Base-by-base conservation (phyloP, 2,113 vertebrate species). In the Microtus pennsylvanicus region DNA sequence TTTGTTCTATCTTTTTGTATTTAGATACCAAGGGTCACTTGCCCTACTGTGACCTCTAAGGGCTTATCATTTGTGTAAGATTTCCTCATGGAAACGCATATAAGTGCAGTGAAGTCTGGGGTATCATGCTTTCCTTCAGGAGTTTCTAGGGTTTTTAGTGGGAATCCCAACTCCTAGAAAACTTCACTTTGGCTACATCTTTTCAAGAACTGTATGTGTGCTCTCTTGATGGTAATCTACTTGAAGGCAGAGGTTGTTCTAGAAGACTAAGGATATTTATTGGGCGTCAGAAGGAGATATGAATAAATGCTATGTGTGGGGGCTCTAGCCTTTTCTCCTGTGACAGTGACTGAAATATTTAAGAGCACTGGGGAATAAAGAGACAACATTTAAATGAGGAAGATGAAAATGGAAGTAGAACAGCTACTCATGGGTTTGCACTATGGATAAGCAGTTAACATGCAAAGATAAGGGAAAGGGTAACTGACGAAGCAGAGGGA, bases 1-100 rank as follows among this genome's bases (percentile, higher is more conserved):
- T 96, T 93, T 96, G 47, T 89, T 96, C 24, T 87, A 11, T 88
- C 80, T 92, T 85, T 76, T 86, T 94, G 52, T 55, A 89, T 65
- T 69, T 77, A 87, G 22, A 93, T 28, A 61, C 0, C 0, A 30
- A 21, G 38, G 69, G 33, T 77, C 58, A 58, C 14, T 28, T 58
- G 94, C 91, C 75, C 55, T 90, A 42, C 70, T 55, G 70, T 3
- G 81, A 11, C 13, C 61, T 58, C 55, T n/a, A 47, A 93, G 45
- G 33, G 47, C 72, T 86, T 82, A 52, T 67, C 61, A 12, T 90
- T 96, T 87, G n/a, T 38, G 38, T 63, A 75, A 42, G 3, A 35
- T 10, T 61, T 90, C 52, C 50, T 90, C 35, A 61, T 76, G 61
- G 67, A 94, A 90, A 55, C 9, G 26, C 33, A 10, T 28, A 2